A percentile compares a stretch with the other conserved stretches of the same genome.
Evolutionary conservation across 2,888 invertebrate species (phyloP).

Genomic region (Cosmia pyralina): DNA sequence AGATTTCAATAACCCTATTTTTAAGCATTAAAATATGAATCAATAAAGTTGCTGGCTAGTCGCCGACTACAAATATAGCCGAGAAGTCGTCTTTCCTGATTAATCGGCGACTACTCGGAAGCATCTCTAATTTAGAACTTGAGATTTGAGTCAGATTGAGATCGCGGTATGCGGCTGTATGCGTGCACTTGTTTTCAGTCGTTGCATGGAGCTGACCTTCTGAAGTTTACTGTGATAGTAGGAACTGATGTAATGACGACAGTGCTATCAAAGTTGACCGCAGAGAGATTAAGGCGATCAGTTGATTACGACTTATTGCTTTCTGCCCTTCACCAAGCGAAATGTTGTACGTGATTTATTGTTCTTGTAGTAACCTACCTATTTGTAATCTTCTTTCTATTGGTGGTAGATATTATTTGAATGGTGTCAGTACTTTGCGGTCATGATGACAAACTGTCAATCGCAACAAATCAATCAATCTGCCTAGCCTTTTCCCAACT

Average conservation of each 20-base stretch:
- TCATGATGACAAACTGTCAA: neutral
- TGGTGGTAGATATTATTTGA: slow-evolving; percentile 8
- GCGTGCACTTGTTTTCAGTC: neutral
- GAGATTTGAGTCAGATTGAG: neutral
- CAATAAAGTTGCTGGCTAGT: too few species aligned
- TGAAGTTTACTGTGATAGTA: neutral
- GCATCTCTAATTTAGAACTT: too few species aligned
- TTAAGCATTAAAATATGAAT: too few species aligned
- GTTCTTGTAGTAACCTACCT: slow-evolving; percentile 11
- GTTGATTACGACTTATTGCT: slow-evolving; percentile 69
- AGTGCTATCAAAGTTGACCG: slow-evolving; percentile 60
- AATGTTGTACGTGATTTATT: slow-evolving; percentile 61
- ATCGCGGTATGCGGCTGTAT: neutral
- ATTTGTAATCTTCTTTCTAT: slow-evolving; percentile 33
- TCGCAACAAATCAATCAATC: neutral
- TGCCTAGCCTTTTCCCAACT: too few species aligned
- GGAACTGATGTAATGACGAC: slow-evolving; percentile 56
- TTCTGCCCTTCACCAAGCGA: slow-evolving; percentile 63
- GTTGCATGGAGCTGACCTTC: neutral
- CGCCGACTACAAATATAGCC: too few species aligned
- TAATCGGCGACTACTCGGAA: too few species aligned
- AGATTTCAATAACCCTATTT: too few species aligned
- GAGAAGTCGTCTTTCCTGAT: too few species aligned
- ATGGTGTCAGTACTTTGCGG: slow-evolving; percentile 2
- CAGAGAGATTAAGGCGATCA: slow-evolving; percentile 66